Conservation (phyloP, 2,113 vertebrate genomes). For the Gracilinanus agilis region DNA sequence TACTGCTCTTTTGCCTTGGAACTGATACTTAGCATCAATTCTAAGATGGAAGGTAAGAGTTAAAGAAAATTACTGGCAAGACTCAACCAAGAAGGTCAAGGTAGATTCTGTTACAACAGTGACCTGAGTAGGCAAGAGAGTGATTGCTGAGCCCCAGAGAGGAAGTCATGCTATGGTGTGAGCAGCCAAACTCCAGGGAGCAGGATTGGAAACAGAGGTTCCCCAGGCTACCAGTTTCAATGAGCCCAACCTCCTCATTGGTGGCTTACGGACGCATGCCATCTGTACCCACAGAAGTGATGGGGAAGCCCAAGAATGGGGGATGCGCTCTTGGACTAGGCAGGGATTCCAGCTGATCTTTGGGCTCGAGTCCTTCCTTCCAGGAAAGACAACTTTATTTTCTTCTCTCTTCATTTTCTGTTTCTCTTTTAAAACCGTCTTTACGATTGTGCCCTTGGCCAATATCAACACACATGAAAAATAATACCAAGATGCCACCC, state of each 20-base stretch:
- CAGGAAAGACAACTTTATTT: not conserved
- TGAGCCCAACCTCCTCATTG: no score
- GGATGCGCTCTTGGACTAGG: not conserved
- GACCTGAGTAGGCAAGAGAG: not conserved
- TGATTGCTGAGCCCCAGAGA: not conserved
- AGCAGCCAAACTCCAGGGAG: not conserved
- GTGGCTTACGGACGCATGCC: not conserved
- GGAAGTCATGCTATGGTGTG: not conserved
- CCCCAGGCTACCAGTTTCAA: not conserved
- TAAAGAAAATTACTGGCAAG: not conserved
- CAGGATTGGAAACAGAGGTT: not conserved
- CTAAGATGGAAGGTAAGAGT: no score
- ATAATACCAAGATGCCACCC: not conserved
- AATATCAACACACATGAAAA: not conserved
- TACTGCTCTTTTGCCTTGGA: no score
- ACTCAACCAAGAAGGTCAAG: not conserved
- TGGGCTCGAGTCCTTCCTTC: not conserved
- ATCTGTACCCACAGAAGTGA: not conserved
- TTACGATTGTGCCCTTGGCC: not conserved
- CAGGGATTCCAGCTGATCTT: not conserved
- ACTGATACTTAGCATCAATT: no score
- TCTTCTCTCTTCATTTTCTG: not conserved
- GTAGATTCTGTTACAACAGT: not conserved
- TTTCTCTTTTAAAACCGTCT: not conserved
- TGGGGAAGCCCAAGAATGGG: not conserved